These are phyloP conservation scores for Eudemis profundana DNA, from an alignment of 2,888 invertebrate species.

Conservation along the genomic window DNA sequence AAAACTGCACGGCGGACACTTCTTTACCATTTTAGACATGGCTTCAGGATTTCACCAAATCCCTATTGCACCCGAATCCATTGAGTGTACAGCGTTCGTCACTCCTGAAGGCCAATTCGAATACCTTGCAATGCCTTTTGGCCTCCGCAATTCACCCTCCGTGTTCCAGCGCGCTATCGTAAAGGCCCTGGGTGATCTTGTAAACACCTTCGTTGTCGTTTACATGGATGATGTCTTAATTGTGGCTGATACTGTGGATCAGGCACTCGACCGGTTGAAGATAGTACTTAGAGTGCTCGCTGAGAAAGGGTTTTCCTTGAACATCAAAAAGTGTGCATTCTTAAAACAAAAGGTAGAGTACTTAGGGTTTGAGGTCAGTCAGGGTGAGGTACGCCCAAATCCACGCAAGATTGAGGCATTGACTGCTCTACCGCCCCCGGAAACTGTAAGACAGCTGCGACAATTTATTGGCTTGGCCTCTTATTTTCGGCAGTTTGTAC, in stretches of 20 bases:
- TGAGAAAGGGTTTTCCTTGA: neutral
- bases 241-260: neutral
- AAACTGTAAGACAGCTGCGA: slow-evolving; percentile 34
- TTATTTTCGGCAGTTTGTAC: slow-evolving; percentile 44
- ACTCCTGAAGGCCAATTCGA: slow-evolving; percentile 58
- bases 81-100: slow-evolving; percentile 55
- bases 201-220: slow-evolving; percentile 29
- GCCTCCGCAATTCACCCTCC: slow-evolving; percentile 58
- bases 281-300: neutral
- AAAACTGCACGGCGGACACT: slow-evolving; percentile 24
- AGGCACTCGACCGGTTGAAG: slow-evolving; percentile 4
- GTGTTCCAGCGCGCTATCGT: slow-evolving; percentile 56
- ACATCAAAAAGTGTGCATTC: slow-evolving; percentile 2
- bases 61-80: slow-evolving; percentile 32
- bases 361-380: too few species aligned
- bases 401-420: slow-evolving; percentile 39
- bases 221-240: slow-evolving; percentile 51
- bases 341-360: slow-evolving; percentile 4
- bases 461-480: slow-evolving; percentile 44
- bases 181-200: slow-evolving; percentile 46
- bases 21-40: slow-evolving; percentile 37
- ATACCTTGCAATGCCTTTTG: slow-evolving; percentile 61
- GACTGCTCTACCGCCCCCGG: slow-evolving; percentile 8
- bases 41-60: too few species aligned
- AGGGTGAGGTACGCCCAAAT: slow-evolving; percentile 31